Percentiles rank a stretch among this genome's conserved stretches.
phyloP scores from a whole-genome alignment of 1,140 invertebrate species.

The Cataglyphis hispanica region DNA sequence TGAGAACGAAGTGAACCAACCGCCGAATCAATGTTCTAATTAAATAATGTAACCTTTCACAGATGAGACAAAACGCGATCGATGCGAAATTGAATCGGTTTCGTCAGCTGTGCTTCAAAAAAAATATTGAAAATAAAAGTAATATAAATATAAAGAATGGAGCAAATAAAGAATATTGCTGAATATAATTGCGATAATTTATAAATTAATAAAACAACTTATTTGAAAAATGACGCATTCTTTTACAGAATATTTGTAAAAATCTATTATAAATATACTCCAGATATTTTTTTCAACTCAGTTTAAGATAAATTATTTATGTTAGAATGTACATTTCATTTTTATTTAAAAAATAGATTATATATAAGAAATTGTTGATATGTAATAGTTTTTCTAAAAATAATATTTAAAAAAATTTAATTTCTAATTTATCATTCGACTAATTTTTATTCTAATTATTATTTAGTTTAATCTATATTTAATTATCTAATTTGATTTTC shows the following conservation, averaged over 20 bases:
- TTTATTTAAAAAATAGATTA: neutral
- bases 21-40: slow-evolving; percentile 45
- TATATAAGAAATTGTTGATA: too few relatives aligned
- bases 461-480: slow-evolving; percentile 5
- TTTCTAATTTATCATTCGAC: neutral
- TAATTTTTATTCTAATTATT: neutral
- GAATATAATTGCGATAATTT: neutral
- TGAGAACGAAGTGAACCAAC: neutral
- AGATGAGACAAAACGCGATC: slow-evolving; percentile 46
- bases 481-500: neutral
- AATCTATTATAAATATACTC: neutral
- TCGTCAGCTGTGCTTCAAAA: neutral
- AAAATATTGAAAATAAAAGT: neutral
- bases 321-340: neutral
- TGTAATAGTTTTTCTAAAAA: too few relatives aligned
- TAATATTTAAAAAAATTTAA: neutral
- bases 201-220: neutral
- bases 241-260: neutral
- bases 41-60: slow-evolving; percentile 34
- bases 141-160: neutral
- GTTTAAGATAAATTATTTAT: neutral
- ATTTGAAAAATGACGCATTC: neutral
- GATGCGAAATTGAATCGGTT: neutral
- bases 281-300: slow-evolving; percentile 4
- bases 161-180: neutral